phyloP scores from a whole-genome alignment of 2,797 vertebrate species.

The Huso huso region DNA sequence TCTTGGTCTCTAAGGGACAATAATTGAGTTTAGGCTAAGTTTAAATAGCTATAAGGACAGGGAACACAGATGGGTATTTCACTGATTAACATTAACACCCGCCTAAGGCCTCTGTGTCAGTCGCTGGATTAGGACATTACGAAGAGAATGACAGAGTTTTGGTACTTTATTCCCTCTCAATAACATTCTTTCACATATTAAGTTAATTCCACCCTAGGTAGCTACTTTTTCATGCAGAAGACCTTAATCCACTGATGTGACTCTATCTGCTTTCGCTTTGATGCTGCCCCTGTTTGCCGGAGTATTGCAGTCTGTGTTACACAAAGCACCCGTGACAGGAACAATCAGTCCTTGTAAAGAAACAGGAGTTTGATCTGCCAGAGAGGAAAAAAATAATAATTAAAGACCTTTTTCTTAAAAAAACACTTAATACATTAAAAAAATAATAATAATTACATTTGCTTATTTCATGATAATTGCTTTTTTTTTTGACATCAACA shows the following conservation, averaged over 20 bases:
- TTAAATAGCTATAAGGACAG: slow-evolving; percentile 95
- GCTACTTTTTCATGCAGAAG: slow-evolving; percentile 99
- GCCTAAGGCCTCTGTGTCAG: slow-evolving; percentile 91
- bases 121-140: slow-evolving; percentile 98
- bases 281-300: slow-evolving; percentile 85
- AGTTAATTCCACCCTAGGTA: slow-evolving; percentile 99
- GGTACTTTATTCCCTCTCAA: slow-evolving; percentile 99
- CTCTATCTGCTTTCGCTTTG: slow-evolving; percentile 94
- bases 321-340: slow-evolving; percentile 98
- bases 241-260: slow-evolving; percentile 98
- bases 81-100: slow-evolving; percentile 93
- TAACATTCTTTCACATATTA: slow-evolving; percentile 99
- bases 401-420: slow-evolving; percentile 57
- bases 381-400: slow-evolving; percentile 51
- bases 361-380: slow-evolving; percentile 73
- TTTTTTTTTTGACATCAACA: slow-evolving; percentile 64
- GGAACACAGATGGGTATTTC: slow-evolving; percentile 96
- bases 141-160: slow-evolving; percentile 98
- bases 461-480: slow-evolving; percentile 46
- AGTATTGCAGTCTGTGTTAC: slow-evolving; percentile 87
- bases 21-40: slow-evolving; percentile 99
- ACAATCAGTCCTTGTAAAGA: slow-evolving; percentile 92
- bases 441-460: slow-evolving; percentile 29
- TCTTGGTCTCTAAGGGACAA: slow-evolving; percentile 96
- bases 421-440: slow-evolving; percentile 32